A percentile compares a stretch with the other conserved stretches of the same genome.
Conservation (phyloP, 2,888 invertebrate species). For the Erebia epiphron region DNA sequence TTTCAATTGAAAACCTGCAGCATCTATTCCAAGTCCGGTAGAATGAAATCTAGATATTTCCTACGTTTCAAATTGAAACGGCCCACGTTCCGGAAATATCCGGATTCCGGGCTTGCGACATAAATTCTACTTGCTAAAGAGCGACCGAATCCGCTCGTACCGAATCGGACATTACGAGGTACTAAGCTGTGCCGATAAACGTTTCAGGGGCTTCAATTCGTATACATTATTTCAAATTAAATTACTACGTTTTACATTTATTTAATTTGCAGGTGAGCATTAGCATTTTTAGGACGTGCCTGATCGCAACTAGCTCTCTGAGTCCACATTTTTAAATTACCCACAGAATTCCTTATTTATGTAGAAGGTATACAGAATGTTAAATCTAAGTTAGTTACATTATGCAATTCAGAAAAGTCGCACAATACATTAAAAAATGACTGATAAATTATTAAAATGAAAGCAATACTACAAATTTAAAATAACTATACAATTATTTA, state of each 20-base stretch:
- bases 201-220: slow-evolving; percentile 1
- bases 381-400: too few relatives aligned
- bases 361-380: too few relatives aligned
- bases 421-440: too few relatives aligned
- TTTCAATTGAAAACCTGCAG: neutral
- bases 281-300: too few relatives aligned
- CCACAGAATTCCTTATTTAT: too few relatives aligned
- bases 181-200: neutral
- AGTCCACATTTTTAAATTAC: too few relatives aligned
- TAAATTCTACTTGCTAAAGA: slow-evolving; percentile 21
- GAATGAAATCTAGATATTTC: slow-evolving; percentile 10
- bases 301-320: too few relatives aligned
- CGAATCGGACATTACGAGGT: slow-evolving; percentile 1
- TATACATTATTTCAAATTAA: neutral
- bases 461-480: too few relatives aligned
- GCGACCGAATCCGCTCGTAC: neutral
- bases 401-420: too few relatives aligned
- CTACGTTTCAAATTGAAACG: slow-evolving; percentile 28
- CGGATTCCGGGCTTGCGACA: slow-evolving; percentile 23
- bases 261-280: too few relatives aligned
- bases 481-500: too few relatives aligned
- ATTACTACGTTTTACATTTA: neutral
- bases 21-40: neutral
- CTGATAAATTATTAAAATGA: too few relatives aligned
- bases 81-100: slow-evolving; percentile 28